phyloP scores from a whole-genome alignment of 2,797 vertebrate genomes.

The Microchirus variegatus region DNA sequence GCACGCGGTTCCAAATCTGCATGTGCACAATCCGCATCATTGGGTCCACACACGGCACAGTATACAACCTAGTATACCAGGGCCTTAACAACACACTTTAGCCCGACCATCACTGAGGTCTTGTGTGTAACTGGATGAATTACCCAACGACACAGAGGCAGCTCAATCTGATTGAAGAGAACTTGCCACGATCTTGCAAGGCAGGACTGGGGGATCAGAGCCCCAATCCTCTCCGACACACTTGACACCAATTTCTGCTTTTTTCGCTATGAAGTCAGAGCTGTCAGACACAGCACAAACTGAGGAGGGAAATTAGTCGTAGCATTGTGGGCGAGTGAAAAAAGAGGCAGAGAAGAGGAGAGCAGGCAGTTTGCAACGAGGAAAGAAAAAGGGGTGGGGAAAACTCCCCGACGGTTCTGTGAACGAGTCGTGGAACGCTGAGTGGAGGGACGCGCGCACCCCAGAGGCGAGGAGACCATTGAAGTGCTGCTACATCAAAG shows the following conservation, averaged over 20 bases:
- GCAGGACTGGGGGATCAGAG: slow-evolving; percentile 41
- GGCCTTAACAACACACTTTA: no score
- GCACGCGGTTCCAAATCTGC: no score
- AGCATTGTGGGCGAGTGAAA: slow-evolving; percentile 15
- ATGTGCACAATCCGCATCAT: no score
- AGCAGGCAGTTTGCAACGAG: not conserved
- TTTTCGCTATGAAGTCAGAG: slow-evolving; percentile 22
- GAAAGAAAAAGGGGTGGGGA: not conserved
- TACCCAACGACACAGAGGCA: slow-evolving; percentile 15
- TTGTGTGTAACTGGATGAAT: not conserved
- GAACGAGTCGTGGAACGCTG: slow-evolving; percentile 26
- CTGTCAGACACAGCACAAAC: slow-evolving; percentile 9
- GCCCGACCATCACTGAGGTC: no score
- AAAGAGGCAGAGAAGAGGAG: not conserved
- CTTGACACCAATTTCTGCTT: slow-evolving; percentile 40
- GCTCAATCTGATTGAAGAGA: slow-evolving; percentile 41
- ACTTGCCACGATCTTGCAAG: slow-evolving; percentile 39
- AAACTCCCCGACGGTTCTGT: slow-evolving; percentile 38
- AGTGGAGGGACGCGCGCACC: slow-evolving; percentile 41
- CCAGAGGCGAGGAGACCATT: slow-evolving; percentile 52
- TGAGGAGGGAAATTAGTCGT: slow-evolving; percentile 11
- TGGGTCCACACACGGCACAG: no score
- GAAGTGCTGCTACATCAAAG: slow-evolving; percentile 68
- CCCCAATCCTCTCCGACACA: slow-evolving; percentile 42
- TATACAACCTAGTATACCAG: no score